A percentile compares a stretch with the other conserved stretches of the same genome.
These are phyloP conservation scores for Hafferia zeledoni DNA, from an alignment of 2,797 vertebrate species.

Conservation along the genomic window DNA sequence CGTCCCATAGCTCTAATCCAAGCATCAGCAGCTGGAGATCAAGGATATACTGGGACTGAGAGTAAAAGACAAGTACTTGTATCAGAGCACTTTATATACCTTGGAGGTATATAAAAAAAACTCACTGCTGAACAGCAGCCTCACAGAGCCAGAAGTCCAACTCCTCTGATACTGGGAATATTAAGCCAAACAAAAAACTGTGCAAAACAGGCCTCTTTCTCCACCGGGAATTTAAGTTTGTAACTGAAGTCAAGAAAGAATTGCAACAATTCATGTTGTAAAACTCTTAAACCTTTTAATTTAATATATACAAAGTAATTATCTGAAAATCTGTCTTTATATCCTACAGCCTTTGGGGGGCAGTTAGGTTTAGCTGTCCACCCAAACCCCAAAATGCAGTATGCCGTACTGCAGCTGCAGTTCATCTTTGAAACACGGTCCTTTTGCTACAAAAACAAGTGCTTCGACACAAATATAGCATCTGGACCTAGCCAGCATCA, in stretches of 20 bases:
- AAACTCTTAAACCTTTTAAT: not conserved
- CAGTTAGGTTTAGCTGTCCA: not conserved
- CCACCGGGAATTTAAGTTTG: not conserved
- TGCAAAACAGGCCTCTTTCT: not conserved
- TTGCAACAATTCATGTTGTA: not conserved
- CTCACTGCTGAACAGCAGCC: fast-evolving
- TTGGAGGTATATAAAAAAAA: not conserved
- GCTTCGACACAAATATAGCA: not conserved
- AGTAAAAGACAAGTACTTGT: not conserved
- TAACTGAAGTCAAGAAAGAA: not conserved
- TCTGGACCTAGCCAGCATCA: not conserved
- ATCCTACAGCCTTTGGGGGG: not conserved
- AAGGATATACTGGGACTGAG: not conserved
- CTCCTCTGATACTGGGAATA: not conserved
- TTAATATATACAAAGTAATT: not conserved
- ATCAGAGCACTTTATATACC: not conserved
- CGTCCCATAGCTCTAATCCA: not conserved
- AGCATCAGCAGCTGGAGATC: not conserved
- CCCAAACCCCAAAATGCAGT: not conserved
- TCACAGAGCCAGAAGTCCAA: fast-evolving
- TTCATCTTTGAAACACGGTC: not conserved
- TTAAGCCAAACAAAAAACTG: not conserved
- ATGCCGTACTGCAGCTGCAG: not conserved
- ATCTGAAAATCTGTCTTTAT: not conserved
- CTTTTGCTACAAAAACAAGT: not conserved